These are phyloP conservation scores for Periophthalmus magnuspinnatus DNA, from an alignment of 2,797 vertebrate species.

Conservation along the genomic window DNA sequence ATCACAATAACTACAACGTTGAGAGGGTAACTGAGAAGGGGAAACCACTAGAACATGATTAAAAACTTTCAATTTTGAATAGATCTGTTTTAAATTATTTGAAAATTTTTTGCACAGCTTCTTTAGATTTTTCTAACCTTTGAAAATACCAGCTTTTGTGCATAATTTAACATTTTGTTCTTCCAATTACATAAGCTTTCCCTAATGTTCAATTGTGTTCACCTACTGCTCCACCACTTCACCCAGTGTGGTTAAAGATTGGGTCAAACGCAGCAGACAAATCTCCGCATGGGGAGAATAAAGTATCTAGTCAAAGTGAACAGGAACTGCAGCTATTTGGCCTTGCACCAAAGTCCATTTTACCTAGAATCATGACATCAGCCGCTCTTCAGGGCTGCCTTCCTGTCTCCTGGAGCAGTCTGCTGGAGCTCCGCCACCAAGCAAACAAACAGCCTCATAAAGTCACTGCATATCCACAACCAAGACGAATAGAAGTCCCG, in stretches of 20 bases:
- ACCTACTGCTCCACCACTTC: neutral
- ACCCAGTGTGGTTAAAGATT: neutral
- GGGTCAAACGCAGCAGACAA: neutral
- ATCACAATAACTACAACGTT: no score
- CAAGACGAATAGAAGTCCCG: neutral
- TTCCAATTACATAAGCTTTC: no score
- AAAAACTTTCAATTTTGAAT: no score
- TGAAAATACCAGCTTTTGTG: no score
- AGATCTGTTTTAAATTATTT: no score
- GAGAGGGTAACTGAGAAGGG: no score
- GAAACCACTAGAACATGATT: no score
- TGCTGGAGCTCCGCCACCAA: constrained; percentile 33
- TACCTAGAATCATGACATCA: constrained; percentile 39
- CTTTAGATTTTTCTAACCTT: no score
- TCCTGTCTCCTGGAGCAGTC: constrained; percentile 56
- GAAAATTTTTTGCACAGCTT: no score
- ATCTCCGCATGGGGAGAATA: neutral
- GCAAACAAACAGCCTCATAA: constrained; percentile 19
- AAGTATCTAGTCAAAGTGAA: neutral
- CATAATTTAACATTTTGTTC: no score
- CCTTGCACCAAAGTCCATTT: constrained; percentile 2
- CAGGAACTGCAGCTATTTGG: neutral
- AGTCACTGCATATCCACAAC: neutral
- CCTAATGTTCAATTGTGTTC: no score
- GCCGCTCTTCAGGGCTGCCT: constrained; percentile 36